A percentile compares a stretch with the other conserved stretches of the same genome.
Evolutionary conservation across 2,797 vertebrate genomes (phyloP).

Genomic region (Crocodylus rhombifer): DNA sequence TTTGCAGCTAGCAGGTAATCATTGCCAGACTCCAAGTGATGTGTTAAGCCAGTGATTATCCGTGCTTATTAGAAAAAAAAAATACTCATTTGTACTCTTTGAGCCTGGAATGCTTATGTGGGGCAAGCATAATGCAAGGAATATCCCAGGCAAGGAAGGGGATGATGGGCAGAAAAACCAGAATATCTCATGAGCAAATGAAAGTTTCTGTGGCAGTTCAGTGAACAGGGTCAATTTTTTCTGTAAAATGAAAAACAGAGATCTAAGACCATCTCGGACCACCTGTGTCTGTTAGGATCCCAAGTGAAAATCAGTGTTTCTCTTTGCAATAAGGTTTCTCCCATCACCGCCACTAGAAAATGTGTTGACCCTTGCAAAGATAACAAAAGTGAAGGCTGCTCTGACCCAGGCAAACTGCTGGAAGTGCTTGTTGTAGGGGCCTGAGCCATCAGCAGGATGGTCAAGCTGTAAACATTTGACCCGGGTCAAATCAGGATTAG

Average conservation of each 20-base stretch:
- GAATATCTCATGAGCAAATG: background rate
- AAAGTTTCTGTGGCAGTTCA: background rate
- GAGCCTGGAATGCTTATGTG: background rate
- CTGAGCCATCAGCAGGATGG: conserved; percentile 3
- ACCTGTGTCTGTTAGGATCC: background rate
- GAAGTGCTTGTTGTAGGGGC: conserved; percentile 4
- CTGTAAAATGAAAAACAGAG: conserved; percentile 10
- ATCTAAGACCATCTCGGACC: background rate
- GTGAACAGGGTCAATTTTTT: background rate
- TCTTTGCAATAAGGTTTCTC: conserved; percentile 32
- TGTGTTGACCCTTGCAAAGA: background rate
- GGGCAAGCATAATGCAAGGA: conserved; percentile 18
- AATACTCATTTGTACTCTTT: conserved; percentile 22
- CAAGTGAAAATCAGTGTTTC: background rate
- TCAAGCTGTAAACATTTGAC: no score
- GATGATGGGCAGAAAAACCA: conserved; percentile 41
- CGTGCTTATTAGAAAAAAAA: conserved; percentile 3
- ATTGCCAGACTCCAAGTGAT: background rate
- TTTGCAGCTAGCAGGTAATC: conserved; percentile 47
- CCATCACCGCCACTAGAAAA: conserved; percentile 13
- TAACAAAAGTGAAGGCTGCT: conserved; percentile 40
- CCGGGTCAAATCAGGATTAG: no score
- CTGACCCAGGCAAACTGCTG: conserved; percentile 10
- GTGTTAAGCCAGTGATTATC: background rate
- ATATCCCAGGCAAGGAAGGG: conserved; percentile 42